Percentiles rank a stretch among this genome's conserved stretches.
phyloP scores from a whole-genome alignment of 2,113 vertebrate genomes.

The Stigmatopora argus region DNA sequence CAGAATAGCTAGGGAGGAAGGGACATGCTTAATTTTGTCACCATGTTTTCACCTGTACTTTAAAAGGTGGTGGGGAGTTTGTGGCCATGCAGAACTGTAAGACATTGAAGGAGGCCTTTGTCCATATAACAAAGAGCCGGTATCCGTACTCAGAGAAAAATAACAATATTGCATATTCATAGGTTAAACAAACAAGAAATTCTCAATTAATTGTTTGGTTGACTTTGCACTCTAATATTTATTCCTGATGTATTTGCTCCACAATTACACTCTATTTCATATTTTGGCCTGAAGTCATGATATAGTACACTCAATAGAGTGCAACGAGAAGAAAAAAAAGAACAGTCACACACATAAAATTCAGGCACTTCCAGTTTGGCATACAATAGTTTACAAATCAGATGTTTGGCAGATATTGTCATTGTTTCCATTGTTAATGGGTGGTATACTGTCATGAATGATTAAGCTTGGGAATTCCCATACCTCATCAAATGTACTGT shows the following conservation, averaged over 20 bases:
- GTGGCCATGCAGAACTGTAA: too few relatives aligned
- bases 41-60: too few relatives aligned
- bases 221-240: background rate
- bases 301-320: background rate
- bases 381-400: conserved; percentile 40
- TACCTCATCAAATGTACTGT: conserved; percentile 47
- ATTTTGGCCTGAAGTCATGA: background rate
- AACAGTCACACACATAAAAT: conserved; percentile 5
- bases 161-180: too few relatives aligned
- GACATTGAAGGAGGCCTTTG: too few relatives aligned
- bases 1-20: too few relatives aligned
- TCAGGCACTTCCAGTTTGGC: conserved; percentile 27
- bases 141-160: too few relatives aligned
- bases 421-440: conserved; percentile 35
- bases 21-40: too few relatives aligned
- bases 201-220: background rate
- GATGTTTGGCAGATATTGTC: conserved; percentile 57
- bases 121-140: too few relatives aligned
- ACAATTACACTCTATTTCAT: background rate
- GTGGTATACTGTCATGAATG: conserved; percentile 45
- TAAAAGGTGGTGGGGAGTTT: too few relatives aligned
- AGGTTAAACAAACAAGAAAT: too few relatives aligned
- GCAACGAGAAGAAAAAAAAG: too few relatives aligned
- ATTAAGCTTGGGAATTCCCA: conserved; percentile 52
- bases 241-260: background rate